Conservation (phyloP, 1,140 invertebrate genomes). For the Battus philenor region DNA sequence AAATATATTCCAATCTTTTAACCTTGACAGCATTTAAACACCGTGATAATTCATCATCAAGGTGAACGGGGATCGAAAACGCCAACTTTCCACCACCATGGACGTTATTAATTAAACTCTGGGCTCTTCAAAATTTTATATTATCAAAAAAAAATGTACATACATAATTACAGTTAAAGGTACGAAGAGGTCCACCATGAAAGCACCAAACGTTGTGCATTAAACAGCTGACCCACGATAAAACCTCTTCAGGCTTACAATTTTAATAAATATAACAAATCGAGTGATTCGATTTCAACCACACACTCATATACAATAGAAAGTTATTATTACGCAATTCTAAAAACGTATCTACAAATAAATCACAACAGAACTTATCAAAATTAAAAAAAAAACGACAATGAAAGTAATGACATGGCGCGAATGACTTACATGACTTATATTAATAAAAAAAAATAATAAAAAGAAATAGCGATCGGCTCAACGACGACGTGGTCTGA, state of each 20-base stretch:
- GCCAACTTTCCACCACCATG: slow-evolving; percentile 59
- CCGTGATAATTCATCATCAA: slow-evolving; percentile 60
- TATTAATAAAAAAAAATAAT: slow-evolving; percentile 35
- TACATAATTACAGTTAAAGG: slow-evolving; percentile 16
- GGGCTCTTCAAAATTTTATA: slow-evolving; percentile 57
- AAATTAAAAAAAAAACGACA: slow-evolving; percentile 43
- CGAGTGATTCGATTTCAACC: not conserved
- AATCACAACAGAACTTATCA: slow-evolving; percentile 54
- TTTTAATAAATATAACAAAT: slow-evolving; percentile 16
- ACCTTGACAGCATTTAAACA: not conserved
- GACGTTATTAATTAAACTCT: slow-evolving; percentile 47
- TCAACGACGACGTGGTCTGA: slow-evolving; percentile 11
- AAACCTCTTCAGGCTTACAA: slow-evolving; percentile 2
- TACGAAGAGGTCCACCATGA: slow-evolving; percentile 23
- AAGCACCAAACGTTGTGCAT: slow-evolving; percentile 12
- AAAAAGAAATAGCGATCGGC: slow-evolving; percentile 8
- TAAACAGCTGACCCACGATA: not conserved
- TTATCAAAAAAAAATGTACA: slow-evolving; percentile 41
- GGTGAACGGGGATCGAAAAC: slow-evolving; percentile 51
- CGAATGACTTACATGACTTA: slow-evolving; percentile 67
- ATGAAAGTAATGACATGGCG: slow-evolving; percentile 62
- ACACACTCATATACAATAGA: slow-evolving; percentile 7
- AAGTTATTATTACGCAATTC: slow-evolving; percentile 31
- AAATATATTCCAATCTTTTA: not conserved
- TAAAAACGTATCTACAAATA: slow-evolving; percentile 30